phyloP scores from a whole-genome alignment of 1,140 invertebrate species.

The Galendromus occidentalis region DNA sequence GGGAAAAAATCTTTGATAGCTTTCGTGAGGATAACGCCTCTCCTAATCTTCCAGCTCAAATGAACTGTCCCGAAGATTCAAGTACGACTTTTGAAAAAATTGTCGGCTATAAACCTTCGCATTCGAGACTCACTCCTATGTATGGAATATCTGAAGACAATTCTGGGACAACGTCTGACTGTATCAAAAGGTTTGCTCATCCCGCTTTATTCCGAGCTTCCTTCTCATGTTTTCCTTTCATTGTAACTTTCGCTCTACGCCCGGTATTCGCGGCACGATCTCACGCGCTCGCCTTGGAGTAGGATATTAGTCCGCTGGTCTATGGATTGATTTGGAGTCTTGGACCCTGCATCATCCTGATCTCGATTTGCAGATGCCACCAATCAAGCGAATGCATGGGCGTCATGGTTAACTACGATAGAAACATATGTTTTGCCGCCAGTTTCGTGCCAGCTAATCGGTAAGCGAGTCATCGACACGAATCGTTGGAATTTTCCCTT shows the following conservation, averaged over 20 bases:
- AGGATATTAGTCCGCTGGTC: neutral
- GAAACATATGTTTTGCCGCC: neutral
- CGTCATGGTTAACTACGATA: constrained; percentile 1
- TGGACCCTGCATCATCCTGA: neutral
- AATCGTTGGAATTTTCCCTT: neutral
- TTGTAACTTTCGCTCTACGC: too few relatives aligned
- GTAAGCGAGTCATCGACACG: neutral
- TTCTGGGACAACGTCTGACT: neutral
- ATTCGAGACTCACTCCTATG: neutral
- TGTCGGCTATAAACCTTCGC: constrained; percentile 7
- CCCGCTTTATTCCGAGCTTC: too few relatives aligned
- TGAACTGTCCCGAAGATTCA: neutral
- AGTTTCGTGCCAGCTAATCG: constrained; percentile 2
- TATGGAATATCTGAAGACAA: constrained; percentile 2
- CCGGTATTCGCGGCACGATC: too few relatives aligned
- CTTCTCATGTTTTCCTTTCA: too few relatives aligned
- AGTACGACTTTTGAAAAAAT: constrained; percentile 5
- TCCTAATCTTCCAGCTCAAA: neutral
- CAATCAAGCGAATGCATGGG: constrained; percentile 5
- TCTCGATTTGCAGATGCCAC: neutral
- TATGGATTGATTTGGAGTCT: neutral
- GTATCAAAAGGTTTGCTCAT: constrained; percentile 11
- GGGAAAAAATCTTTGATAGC: too few relatives aligned
- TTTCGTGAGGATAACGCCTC: too few relatives aligned
- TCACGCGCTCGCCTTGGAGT: too few relatives aligned